Conservation (phyloP, 1,140 invertebrate genomes). For the Cheumatopsyche charites region DNA sequence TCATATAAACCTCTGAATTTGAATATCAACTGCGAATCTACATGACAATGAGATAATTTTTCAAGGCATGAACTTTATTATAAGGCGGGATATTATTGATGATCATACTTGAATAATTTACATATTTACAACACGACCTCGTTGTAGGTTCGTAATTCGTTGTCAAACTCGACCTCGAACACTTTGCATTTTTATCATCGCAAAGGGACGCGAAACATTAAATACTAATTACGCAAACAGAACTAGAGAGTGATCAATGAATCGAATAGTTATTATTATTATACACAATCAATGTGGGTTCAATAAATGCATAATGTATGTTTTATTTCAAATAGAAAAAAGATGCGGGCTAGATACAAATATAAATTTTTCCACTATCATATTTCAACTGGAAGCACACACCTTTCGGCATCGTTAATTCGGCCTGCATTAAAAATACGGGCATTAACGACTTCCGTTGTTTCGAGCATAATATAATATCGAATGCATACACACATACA, state of each 20-base stretch:
- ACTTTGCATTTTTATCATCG: not conserved
- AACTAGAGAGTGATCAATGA: no score
- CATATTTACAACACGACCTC: conserved; percentile 6
- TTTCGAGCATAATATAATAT: conserved; percentile 25
- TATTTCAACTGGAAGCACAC: conserved; percentile 20
- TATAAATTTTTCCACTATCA: not conserved
- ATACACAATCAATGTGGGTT: no score
- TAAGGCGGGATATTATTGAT: no score
- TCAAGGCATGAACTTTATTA: no score
- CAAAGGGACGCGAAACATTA: no score
- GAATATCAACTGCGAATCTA: no score
- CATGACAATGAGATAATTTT: no score
- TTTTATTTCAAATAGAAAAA: not conserved
- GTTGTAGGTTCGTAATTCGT: conserved; percentile 1
- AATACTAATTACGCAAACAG: no score
- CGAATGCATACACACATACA: not conserved
- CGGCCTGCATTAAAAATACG: conserved; percentile 19
- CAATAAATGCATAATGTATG: no score
- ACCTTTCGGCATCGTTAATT: conserved; percentile 23
- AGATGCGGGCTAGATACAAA: conserved; percentile 13
- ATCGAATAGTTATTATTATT: no score
- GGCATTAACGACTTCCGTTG: conserved; percentile 31
- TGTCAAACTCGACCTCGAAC: not conserved
- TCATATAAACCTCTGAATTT: no score
- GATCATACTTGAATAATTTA: not conserved